A percentile compares a stretch with the other conserved stretches of the same genome.
phyloP scores from a whole-genome alignment of 2,113 vertebrate genomes.

The Physeter macrocephalus region DNA sequence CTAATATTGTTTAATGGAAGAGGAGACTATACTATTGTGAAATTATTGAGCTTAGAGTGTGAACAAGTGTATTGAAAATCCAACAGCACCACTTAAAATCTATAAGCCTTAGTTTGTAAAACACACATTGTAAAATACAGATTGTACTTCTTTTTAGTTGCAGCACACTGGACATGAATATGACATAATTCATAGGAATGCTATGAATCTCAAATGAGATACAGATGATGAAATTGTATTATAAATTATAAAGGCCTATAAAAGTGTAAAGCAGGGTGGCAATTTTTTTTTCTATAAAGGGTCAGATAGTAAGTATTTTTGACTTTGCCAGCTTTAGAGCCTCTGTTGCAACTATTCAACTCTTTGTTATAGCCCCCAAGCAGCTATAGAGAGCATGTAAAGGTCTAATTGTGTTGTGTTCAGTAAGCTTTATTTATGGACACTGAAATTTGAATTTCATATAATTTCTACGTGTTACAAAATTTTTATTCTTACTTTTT shows the following conservation, averaged over 20 bases:
- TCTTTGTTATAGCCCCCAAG: not conserved
- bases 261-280: not conserved
- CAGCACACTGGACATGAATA: not conserved
- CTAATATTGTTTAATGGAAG: not conserved
- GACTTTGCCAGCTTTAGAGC: not conserved
- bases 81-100: not conserved
- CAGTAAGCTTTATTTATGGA: not conserved
- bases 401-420: not conserved
- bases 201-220: not conserved
- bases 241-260: not conserved
- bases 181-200: not conserved
- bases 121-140: not conserved
- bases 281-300: not conserved
- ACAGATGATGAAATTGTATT: not conserved
- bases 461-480: not conserved
- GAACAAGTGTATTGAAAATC: not conserved
- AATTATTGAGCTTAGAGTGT: not conserved
- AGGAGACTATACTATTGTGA: not conserved
- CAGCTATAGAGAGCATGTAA: not conserved
- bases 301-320: not conserved
- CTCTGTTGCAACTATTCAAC: not conserved
- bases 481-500: not conserved
- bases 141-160: not conserved
- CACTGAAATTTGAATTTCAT: not conserved
- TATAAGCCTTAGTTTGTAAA: not conserved